phyloP scores from a whole-genome alignment of 2,113 vertebrate species.

The Lepisosteus oculatus region DNA sequence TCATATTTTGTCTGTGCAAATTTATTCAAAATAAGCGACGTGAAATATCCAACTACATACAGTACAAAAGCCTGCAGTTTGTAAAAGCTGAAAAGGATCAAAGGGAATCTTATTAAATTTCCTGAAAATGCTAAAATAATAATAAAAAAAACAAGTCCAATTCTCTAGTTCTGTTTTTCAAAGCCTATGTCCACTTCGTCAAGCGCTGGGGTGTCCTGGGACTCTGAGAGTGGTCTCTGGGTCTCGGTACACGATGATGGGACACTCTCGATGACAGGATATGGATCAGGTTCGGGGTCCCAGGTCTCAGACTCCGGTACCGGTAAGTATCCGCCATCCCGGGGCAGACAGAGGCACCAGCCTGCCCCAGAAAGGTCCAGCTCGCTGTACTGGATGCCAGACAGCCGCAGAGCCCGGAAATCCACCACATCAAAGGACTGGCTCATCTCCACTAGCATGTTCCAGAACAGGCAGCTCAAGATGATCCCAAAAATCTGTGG shows the following conservation, averaged over 20 bases:
- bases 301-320: conserved; percentile 47
- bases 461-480: conserved; percentile 81
- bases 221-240: conserved; percentile 46
- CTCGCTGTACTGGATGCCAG: conserved; percentile 52
- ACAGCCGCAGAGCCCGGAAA: conserved; percentile 57
- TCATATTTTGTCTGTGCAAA: too few species aligned
- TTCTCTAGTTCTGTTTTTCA: too few species aligned
- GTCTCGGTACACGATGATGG: conserved; percentile 48
- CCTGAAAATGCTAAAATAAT: too few species aligned
- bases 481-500: conserved; percentile 73
- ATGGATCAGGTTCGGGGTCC: conserved; percentile 28
- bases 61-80: too few species aligned
- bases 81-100: too few species aligned
- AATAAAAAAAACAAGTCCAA: too few species aligned
- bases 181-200: conserved; percentile 58
- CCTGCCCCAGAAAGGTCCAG: conserved; percentile 78
- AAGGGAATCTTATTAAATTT: too few species aligned
- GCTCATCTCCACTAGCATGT: conserved; percentile 73
- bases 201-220: conserved; percentile 48
- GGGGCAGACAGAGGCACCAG: conserved; percentile 84
- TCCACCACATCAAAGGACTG: conserved; percentile 69
- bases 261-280: conserved; percentile 32
- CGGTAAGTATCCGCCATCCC: conserved; percentile 78
- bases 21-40: too few species aligned
- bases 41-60: too few species aligned